Percentiles rank a stretch among this genome's conserved stretches.
phyloP scores from a whole-genome alignment of 2,797 vertebrate species.

The Schizopygopsis pylzovi region DNA sequence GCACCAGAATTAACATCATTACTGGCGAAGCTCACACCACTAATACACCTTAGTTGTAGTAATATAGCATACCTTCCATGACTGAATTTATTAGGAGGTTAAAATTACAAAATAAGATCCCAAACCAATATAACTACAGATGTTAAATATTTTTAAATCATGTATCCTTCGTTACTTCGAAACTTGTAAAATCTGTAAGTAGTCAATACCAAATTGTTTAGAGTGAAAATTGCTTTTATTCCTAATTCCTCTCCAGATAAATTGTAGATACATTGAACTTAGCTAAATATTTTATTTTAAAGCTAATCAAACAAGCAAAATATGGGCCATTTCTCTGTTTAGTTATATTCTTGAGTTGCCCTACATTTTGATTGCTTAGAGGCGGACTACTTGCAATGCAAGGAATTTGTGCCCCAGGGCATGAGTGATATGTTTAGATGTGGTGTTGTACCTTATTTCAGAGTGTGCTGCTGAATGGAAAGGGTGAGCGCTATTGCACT shows the following conservation, averaged over 20 bases:
- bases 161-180: background rate
- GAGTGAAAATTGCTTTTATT: background rate
- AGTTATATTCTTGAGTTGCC: conserved; percentile 64
- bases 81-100: background rate
- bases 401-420: conserved; percentile 72
- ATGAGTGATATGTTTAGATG: conserved; percentile 73
- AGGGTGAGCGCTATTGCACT: conserved; percentile 36
- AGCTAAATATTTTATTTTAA: conserved; percentile 14
- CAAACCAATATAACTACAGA: background rate
- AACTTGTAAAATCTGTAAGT: background rate
- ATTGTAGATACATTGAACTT: background rate
- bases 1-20: conserved; percentile 7
- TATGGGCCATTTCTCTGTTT: conserved; percentile 36
- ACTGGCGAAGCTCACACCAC: background rate
- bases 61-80: background rate
- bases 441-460: conserved; percentile 64
- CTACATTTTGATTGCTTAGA: conserved; percentile 71
- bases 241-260: background rate
- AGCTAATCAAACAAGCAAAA: conserved; percentile 38
- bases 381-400: conserved; percentile 67
- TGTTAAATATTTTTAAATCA: background rate
- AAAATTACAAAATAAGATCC: background rate
- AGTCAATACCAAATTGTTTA: background rate
- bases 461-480: conserved; percentile 45
- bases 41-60: background rate